These are phyloP conservation scores for Drosophila tsacasi DNA, from an alignment of 1,140 invertebrate species.

Conservation along the genomic window DNA sequence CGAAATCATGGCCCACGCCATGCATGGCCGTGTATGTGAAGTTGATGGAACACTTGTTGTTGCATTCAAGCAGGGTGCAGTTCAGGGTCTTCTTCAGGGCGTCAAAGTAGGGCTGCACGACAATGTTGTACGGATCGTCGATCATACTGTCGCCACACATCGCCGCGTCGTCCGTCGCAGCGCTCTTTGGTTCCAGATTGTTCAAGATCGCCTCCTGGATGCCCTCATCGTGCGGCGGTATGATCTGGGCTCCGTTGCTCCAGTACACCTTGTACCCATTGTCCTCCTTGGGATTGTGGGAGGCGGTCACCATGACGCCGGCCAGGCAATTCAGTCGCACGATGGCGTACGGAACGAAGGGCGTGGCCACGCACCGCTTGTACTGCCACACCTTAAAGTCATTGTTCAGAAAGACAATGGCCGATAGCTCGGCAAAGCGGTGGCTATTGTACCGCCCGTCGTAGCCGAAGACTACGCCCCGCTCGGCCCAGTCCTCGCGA, in stretches of 20 bases:
- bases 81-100: conserved; percentile 32
- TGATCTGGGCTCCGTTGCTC: conserved; percentile 98
- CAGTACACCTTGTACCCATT: conserved; percentile 99
- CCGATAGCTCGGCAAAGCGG: conserved; percentile 96
- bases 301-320: conserved; percentile 98
- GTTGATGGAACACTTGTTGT: conserved; percentile 55
- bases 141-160: conserved; percentile 32
- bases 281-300: conserved; percentile 99
- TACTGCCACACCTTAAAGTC: conserved; percentile 94
- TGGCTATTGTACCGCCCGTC: conserved; percentile 98
- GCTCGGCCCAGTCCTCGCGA: conserved; percentile 85
- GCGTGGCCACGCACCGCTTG: conserved; percentile 94
- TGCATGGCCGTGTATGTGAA: conserved; percentile 97
- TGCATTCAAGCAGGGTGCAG: conserved; percentile 22
- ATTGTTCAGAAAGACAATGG: conserved; percentile 92
- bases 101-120: conserved; percentile 53
- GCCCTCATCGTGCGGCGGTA: conserved; percentile 94
- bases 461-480: conserved; percentile 96
- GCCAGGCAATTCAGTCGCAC: conserved; percentile 89
- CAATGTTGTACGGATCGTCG: conserved; percentile 52
- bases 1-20: conserved; percentile 95
- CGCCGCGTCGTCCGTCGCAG: conserved; percentile 50
- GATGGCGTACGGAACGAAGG: conserved; percentile 95
- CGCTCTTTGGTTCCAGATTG: conserved; percentile 88
- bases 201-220: conserved; percentile 93